These are phyloP conservation scores for Epistrophe grossulariae DNA, from an alignment of 2,888 invertebrate species.

Conservation along the genomic window DNA sequence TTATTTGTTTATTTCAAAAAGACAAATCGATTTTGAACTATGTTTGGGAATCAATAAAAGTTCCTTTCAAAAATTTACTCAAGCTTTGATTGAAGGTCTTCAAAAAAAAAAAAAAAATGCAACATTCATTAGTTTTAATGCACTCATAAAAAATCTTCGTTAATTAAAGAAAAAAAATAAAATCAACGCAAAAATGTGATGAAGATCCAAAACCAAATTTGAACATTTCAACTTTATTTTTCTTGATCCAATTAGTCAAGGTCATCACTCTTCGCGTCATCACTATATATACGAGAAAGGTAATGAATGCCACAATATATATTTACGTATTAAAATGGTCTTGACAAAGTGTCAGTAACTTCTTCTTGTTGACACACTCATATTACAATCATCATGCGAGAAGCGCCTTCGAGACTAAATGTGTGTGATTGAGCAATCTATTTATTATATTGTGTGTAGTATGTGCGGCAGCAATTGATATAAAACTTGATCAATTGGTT, in stretches of 20 bases:
- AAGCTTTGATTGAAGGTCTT: conserved; percentile 53
- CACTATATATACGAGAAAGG: conserved; percentile 49
- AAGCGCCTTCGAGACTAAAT: conserved; percentile 29
- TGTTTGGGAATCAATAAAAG: conserved; percentile 46
- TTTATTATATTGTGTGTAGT: conserved; percentile 32
- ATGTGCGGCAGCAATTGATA: conserved; percentile 31
- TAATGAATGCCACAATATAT: conserved; percentile 36
- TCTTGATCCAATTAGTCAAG: conserved; percentile 69
- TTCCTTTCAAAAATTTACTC: conserved; percentile 51
- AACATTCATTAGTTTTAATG: neutral
- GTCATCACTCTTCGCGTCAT: conserved; percentile 49
- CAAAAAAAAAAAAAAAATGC: conserved; percentile 27
- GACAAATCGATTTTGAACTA: neutral
- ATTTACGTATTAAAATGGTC: neutral
- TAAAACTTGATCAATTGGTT: conserved; percentile 36
- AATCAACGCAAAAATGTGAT: neutral
- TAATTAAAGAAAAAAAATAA: neutral
- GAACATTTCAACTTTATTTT: conserved; percentile 5
- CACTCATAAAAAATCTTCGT: conserved; percentile 13
- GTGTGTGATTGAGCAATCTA: conserved; percentile 65
- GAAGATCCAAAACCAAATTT: neutral
- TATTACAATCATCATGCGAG: neutral
- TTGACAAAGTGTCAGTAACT: conserved; percentile 56
- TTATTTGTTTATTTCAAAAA: conserved; percentile 18
- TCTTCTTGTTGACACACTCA: conserved; percentile 21